A percentile compares a stretch with the other conserved stretches of the same genome.
Conservation (phyloP, 2,797 vertebrate species). For the Philypnodon macrostomus region DNA sequence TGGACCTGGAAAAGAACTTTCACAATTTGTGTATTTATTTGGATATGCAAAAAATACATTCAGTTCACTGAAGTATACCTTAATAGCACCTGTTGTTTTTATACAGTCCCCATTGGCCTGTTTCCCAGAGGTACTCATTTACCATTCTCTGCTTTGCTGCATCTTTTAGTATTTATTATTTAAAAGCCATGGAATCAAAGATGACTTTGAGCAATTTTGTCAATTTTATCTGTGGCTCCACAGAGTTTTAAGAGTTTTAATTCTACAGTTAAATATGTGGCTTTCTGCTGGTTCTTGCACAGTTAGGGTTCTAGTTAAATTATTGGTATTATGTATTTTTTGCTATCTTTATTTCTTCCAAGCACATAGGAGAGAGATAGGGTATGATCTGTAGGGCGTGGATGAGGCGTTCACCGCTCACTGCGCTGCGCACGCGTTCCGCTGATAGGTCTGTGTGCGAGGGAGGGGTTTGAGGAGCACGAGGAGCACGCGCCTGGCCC, state of each 20-base stretch:
- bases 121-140: constrained; percentile 35
- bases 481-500: constrained; percentile 67
- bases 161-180: constrained; percentile 6
- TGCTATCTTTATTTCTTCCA: too few species aligned
- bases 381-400: constrained; percentile 28
- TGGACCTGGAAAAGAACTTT: too few species aligned
- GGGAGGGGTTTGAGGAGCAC: constrained; percentile 46
- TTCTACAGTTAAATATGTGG: too few species aligned
- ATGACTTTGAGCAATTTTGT: neutral
- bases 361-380: constrained; percentile 10
- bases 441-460: constrained; percentile 70
- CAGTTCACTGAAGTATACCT: neutral
- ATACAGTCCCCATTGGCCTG: constrained; percentile 12
- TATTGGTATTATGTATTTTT: too few species aligned
- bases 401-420: constrained; percentile 62
- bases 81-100: neutral
- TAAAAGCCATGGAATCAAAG: neutral
- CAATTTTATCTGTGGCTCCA: neutral
- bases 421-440: constrained; percentile 64
- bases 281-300: too few species aligned
- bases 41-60: too few species aligned
- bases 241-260: too few species aligned
- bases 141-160: constrained; percentile 29
- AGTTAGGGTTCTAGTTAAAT: too few species aligned
- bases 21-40: too few species aligned